phyloP scores from a whole-genome alignment of 2,888 invertebrate species.

The Sericinus montela region DNA sequence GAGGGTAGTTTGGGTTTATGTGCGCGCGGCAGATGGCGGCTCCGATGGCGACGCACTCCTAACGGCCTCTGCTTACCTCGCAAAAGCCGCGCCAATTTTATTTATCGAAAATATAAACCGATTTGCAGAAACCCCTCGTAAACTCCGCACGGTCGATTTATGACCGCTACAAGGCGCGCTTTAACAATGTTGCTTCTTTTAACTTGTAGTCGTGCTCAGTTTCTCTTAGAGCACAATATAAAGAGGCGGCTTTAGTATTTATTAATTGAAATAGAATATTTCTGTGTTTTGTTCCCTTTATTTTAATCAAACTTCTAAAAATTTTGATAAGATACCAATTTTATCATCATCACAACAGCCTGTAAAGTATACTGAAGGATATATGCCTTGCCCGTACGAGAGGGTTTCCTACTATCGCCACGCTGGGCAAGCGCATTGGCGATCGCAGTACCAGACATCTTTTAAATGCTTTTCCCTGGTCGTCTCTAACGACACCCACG shows the following conservation, averaged over 20 bases:
- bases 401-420: too few relatives aligned
- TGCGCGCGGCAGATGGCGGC: conserved; percentile 53
- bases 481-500: too few relatives aligned
- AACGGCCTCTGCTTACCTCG: conserved; percentile 78
- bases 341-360: too few relatives aligned
- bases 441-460: too few relatives aligned
- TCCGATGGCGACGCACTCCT: conserved; percentile 65
- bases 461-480: too few relatives aligned
- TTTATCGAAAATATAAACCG: conserved; percentile 80
- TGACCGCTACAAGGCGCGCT: conserved; percentile 72
- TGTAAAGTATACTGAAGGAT: too few relatives aligned
- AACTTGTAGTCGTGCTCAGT: conserved; percentile 45
- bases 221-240: conserved; percentile 20
- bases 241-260: neutral
- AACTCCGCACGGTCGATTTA: conserved; percentile 74
- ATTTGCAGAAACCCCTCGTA: conserved; percentile 76
- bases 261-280: too few relatives aligned
- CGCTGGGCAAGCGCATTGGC: too few relatives aligned
- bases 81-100: conserved; percentile 79
- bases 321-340: too few relatives aligned
- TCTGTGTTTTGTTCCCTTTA: too few relatives aligned
- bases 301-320: too few relatives aligned
- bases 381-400: too few relatives aligned
- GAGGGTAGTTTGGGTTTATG: conserved; percentile 77
- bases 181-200: conserved; percentile 69